These are phyloP conservation scores for Drosophila kikkawai DNA, from an alignment of 1,140 invertebrate species.

Conservation along the genomic window DNA sequence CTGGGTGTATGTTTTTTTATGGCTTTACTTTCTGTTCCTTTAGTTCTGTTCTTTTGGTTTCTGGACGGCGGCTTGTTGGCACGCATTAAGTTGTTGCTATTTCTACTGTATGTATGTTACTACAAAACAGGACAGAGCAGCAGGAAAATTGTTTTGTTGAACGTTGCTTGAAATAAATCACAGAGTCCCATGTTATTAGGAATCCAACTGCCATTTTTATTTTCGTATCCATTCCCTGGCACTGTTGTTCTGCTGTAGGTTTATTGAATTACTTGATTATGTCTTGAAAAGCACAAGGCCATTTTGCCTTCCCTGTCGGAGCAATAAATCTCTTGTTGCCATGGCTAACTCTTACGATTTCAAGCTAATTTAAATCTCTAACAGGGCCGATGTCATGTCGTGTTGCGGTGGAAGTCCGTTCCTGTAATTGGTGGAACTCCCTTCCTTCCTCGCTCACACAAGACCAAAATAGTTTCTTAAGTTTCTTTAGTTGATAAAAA, in stretches of 20 bases:
- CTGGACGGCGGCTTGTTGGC: constrained; percentile 59
- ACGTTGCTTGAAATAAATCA: constrained; percentile 69
- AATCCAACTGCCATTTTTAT: constrained; percentile 6
- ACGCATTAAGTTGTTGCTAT: constrained; percentile 71
- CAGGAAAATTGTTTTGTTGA: constrained; percentile 64
- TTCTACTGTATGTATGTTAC: constrained; percentile 1
- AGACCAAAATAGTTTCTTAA: neutral
- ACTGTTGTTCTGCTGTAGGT: constrained; percentile 35
- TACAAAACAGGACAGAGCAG: constrained; percentile 35
- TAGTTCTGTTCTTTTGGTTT: constrained; percentile 53
- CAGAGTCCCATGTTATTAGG: constrained; percentile 57
- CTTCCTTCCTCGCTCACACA: neutral
- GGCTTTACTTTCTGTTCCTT: constrained; percentile 23
- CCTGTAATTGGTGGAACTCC: neutral
- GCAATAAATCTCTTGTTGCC: constrained; percentile 70
- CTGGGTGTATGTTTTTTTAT: constrained; percentile 35
- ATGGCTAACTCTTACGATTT: constrained; percentile 52
- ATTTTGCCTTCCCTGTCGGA: constrained; percentile 10
- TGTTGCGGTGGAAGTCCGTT: constrained; percentile 55
- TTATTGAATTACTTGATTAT: constrained; percentile 80
- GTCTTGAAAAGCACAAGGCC: constrained; percentile 8
- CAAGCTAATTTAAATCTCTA: constrained; percentile 71
- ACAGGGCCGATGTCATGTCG: constrained; percentile 41
- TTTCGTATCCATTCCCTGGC: constrained; percentile 1
- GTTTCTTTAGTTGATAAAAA: neutral